Conservation (phyloP, 2,888 invertebrate species). For the Nemapogon koenigi region DNA sequence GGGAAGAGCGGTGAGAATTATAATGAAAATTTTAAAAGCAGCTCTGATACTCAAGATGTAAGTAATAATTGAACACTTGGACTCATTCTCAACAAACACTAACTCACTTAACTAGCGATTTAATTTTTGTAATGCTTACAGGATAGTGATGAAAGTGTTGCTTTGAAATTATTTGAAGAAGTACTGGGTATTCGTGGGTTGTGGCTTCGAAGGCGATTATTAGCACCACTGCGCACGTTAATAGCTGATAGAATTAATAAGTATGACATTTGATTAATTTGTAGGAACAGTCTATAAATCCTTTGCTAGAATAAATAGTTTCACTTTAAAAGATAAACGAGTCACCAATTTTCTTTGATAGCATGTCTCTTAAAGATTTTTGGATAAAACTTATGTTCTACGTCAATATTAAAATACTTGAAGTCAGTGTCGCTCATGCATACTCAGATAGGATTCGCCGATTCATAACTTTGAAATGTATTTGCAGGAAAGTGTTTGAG, state of each 20-base stretch:
- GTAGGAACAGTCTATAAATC: too few relatives aligned
- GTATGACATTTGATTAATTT: constrained; percentile 25
- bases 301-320: too few relatives aligned
- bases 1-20: constrained; percentile 45
- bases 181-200: constrained; percentile 47
- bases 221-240: constrained; percentile 47
- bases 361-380: too few relatives aligned
- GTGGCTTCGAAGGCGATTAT: constrained; percentile 42
- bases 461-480: constrained; percentile 12
- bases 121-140: constrained; percentile 18
- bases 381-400: too few relatives aligned
- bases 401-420: too few relatives aligned
- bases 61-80: constrained; percentile 18
- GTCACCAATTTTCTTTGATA: not conserved
- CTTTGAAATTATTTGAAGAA: constrained; percentile 44
- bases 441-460: too few relatives aligned
- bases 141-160: constrained; percentile 51
- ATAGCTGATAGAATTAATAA: constrained; percentile 53
- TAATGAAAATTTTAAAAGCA: constrained; percentile 39
- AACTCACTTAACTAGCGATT: too few relatives aligned
- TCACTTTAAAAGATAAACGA: too few relatives aligned
- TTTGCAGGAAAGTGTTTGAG: constrained; percentile 79
- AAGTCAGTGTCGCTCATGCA: too few relatives aligned
- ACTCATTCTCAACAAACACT: too few relatives aligned
- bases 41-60: constrained; percentile 49